Evolutionary conservation across 2,113 vertebrate genomes (phyloP).

Genomic region (Cephalopholis sonnerati): DNA sequence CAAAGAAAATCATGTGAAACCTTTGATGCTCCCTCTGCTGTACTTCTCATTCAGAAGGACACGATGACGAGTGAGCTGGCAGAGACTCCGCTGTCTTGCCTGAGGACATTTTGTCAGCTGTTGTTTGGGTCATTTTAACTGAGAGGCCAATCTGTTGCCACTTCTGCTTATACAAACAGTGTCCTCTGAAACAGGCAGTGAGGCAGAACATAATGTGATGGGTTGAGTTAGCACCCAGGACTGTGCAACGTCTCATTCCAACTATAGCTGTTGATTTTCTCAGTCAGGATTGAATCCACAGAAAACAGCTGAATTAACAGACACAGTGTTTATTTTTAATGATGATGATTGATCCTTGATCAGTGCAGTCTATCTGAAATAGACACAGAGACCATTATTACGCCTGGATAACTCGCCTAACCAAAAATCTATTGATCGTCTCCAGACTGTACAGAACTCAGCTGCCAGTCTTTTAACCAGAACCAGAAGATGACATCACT

Average conservation of each 20-base stretch:
- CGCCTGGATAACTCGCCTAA: no score
- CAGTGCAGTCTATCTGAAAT: no score
- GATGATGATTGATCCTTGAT: neutral
- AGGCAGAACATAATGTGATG: neutral
- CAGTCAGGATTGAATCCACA: no score
- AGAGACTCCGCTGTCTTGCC: slow-evolving; percentile 9
- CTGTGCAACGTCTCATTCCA: neutral
- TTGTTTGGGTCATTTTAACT: slow-evolving; percentile 63
- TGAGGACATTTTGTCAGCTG: slow-evolving; percentile 53
- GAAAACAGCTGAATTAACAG: no score
- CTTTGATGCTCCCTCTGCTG: slow-evolving; percentile 21
- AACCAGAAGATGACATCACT: no score
- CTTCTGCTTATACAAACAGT: slow-evolving; percentile 24
- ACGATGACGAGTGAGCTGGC: slow-evolving; percentile 7
- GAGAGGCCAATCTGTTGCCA: slow-evolving; percentile 62
- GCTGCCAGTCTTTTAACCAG: no score
- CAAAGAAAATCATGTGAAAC: slow-evolving; percentile 15
- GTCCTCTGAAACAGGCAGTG: slow-evolving; percentile 14
- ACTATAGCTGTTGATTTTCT: neutral
- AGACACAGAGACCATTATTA: no score
- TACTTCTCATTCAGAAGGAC: slow-evolving; percentile 7
- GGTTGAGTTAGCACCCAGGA: neutral
- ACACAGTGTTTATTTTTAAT: neutral
- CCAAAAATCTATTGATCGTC: no score
- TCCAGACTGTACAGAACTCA: no score